Evolutionary conservation across 2,888 invertebrate species (phyloP), one percentile per base, ranked within the genome.

Genomic region (Conistra vaccinii): DNA sequence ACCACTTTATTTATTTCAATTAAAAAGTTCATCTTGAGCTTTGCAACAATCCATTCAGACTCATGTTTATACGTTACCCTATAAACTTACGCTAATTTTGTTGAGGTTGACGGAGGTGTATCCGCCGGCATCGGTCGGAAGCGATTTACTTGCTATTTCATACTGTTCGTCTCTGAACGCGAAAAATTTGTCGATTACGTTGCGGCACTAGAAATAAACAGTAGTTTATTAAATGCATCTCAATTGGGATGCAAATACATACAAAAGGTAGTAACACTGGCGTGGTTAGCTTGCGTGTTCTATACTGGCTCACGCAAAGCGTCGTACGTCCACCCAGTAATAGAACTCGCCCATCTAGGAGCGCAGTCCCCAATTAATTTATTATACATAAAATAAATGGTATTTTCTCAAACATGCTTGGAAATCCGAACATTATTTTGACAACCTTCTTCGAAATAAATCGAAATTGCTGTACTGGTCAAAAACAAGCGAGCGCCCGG

Each of bases 81-180:
- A n/a, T 4, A 29, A 58, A 72, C 83, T 78, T 51, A 86, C 83
- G 26, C 0, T 69, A 0, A 98, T 75, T 88, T 96, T 96, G 7
- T 98, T 99, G 63, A 98, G 94, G 93, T 99, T 99, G 4, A 98
- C 94, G 1, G 98, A 98, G 0, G 98, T 98, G 29, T 98, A 98
- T 92, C 97, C 97, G 23, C 98, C 98, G 42, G 98, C 94, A 10
- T 96, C 97, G 42, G 97, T 92, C 6, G 96, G 92, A 0, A 97
- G 95, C 90, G 97, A 96, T 3, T 92, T 93, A 60, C 95, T 93
- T 68, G 98, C 93, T 74, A 97, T 97, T 66, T 95, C 90, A 83
- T 97, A 97, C 91, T 98, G 97, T 69, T 96, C 89, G 60, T 96
- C 96, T 73, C 98, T 94, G 86, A 97, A 97, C 60, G 96, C 96